Percentiles rank a stretch among this genome's conserved stretches.
phyloP scores from a whole-genome alignment of 2,113 vertebrate species.

The Phaethornis superciliosus region DNA sequence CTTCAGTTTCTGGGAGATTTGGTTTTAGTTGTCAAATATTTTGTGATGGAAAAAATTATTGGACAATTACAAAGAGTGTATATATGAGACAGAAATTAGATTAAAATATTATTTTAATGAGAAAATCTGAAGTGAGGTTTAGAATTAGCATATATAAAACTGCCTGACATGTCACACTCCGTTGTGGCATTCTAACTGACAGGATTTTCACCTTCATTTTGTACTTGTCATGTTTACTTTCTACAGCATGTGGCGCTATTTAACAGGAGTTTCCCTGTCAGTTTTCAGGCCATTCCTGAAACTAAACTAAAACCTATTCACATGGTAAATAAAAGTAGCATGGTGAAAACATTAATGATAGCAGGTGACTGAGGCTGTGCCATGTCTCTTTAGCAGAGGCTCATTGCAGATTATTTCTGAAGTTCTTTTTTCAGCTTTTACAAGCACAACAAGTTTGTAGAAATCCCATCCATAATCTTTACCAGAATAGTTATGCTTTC shows the following conservation, averaged over 20 bases:
- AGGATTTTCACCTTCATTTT: not conserved
- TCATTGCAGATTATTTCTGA: not conserved
- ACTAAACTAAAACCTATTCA: not conserved
- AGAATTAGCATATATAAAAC: not conserved
- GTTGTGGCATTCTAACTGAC: fast-evolving
- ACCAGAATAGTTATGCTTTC: fast-evolving
- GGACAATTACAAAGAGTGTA: not conserved
- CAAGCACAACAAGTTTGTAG: not conserved
- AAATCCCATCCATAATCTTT: not conserved
- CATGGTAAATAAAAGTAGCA: fast-evolving
- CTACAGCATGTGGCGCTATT: not conserved
- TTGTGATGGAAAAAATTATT: not conserved
- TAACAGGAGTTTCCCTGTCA: not conserved
- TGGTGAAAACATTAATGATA: not conserved
- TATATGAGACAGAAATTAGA: not conserved
- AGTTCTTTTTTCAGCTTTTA: not conserved
- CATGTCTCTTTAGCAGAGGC: not conserved
- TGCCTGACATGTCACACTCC: not conserved
- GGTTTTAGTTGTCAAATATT: not conserved
- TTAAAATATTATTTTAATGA: not conserved
- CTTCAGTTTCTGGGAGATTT: not conserved
- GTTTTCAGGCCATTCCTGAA: not conserved
- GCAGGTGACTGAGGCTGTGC: not conserved
- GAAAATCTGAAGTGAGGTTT: not conserved
- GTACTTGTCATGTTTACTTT: not conserved